A percentile compares a stretch with the other conserved stretches of the same genome.
These are phyloP conservation scores for Eupsittula cactorum DNA, from an alignment of 2,113 vertebrate species.

Conservation along the genomic window DNA sequence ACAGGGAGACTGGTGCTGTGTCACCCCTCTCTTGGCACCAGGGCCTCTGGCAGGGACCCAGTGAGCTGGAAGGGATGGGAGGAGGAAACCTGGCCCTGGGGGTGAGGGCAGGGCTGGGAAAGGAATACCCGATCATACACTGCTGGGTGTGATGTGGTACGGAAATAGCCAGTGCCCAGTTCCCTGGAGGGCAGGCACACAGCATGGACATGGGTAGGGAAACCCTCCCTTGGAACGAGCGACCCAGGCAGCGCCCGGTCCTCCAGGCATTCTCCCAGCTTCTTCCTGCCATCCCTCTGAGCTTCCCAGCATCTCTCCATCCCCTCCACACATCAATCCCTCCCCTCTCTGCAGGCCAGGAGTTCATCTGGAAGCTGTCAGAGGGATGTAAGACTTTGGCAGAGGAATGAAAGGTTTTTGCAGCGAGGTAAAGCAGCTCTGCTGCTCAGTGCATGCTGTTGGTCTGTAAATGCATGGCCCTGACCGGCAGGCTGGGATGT, in stretches of 20 bases:
- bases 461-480: background rate
- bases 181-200: background rate
- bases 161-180: background rate
- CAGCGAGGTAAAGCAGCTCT: background rate
- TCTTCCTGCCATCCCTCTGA: background rate
- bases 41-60: background rate
- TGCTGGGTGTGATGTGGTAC: background rate
- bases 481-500: background rate
- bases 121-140: background rate
- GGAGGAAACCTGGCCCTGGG: background rate
- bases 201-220: background rate
- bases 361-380: background rate
- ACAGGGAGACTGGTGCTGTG: rapidly evolving
- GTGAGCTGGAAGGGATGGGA: background rate
- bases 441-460: background rate
- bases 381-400: background rate
- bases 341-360: background rate
- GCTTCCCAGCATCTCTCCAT: background rate
- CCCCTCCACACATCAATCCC: rapidly evolving
- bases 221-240: background rate
- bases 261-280: background rate
- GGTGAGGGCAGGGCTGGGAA: background rate
- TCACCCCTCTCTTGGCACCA: background rate
- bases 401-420: background rate
- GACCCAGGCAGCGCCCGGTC: rapidly evolving